Conservation (phyloP, 2,797 vertebrate genomes). For the Lerista edwardsae region DNA sequence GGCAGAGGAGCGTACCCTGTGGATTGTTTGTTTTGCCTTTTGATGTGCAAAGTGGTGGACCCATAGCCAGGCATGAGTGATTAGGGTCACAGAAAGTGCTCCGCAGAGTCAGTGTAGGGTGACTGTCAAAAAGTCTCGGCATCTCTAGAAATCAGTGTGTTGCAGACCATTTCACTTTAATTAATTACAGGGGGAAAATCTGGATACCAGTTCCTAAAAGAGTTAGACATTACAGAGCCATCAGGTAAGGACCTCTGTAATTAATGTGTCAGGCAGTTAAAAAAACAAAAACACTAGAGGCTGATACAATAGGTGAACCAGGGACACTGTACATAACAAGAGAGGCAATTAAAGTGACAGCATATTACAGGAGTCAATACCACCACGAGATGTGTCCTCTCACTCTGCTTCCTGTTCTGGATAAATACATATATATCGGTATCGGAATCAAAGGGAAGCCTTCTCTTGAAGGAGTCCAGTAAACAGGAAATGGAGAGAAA, state of each 20-base stretch:
- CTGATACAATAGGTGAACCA: not conserved
- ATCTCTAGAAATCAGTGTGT: not conserved
- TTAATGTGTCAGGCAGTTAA: slow-evolving; percentile 33
- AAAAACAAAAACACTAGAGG: not conserved
- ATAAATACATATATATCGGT: not conserved
- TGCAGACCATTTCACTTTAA: slow-evolving; percentile 11
- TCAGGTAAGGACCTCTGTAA: not conserved
- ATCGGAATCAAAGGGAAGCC: not conserved
- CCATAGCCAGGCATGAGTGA: not conserved
- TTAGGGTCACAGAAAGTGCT: accelerated
- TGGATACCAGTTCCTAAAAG: slow-evolving; percentile 15
- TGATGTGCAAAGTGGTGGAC: not conserved
- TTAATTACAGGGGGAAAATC: slow-evolving; percentile 9
- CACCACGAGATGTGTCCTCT: not conserved
- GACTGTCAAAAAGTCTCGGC: not conserved
- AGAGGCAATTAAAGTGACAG: slow-evolving; percentile 2
- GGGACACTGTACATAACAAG: not conserved
- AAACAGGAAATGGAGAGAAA: not conserved
- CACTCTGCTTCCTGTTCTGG: not conserved
- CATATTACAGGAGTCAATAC: not conserved
- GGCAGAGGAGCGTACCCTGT: not conserved
- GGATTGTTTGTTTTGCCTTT: not conserved
- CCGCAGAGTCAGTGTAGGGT: not conserved
- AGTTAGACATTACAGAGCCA: not conserved
- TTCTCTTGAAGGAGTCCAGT: not conserved